phyloP scores from a whole-genome alignment of 2,113 vertebrate genomes.

The Osmerus eperlanus region DNA sequence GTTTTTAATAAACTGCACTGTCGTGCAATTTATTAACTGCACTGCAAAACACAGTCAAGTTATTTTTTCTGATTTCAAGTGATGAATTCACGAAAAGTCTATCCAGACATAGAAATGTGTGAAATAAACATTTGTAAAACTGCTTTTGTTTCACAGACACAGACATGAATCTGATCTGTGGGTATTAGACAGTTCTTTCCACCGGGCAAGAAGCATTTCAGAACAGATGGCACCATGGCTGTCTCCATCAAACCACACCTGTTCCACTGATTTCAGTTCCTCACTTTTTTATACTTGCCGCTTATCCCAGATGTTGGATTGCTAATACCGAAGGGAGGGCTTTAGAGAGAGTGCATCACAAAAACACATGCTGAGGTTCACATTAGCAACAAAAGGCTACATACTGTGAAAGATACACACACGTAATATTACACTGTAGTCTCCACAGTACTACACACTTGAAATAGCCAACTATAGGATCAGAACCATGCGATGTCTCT shows the following conservation, averaged over 20 bases:
- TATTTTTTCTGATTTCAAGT: not conserved
- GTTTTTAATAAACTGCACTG: too few relatives aligned
- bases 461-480: not conserved
- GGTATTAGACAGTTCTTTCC: constrained; percentile 37
- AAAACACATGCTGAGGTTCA: not conserved
- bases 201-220: constrained; percentile 36
- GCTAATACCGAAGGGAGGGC: not conserved
- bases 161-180: constrained; percentile 48
- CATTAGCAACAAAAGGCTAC: not conserved
- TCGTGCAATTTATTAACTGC: too few relatives aligned
- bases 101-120: constrained; percentile 19
- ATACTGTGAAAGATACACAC: not conserved
- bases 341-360: not conserved
- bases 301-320: constrained; percentile 16
- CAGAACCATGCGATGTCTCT: not conserved
- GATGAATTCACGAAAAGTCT: not conserved
- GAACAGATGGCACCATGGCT: constrained; percentile 42
- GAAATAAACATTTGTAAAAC: constrained; percentile 30
- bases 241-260: constrained; percentile 41
- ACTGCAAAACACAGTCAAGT: too few relatives aligned
- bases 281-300: constrained; percentile 19
- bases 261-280: constrained; percentile 36
- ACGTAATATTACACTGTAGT: not conserved
- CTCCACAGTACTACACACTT: not conserved
- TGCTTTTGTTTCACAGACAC: constrained; percentile 30